These are phyloP conservation scores for Phyllopteryx taeniolatus DNA, from an alignment of 2,113 vertebrate genomes.

Conservation along the genomic window DNA sequence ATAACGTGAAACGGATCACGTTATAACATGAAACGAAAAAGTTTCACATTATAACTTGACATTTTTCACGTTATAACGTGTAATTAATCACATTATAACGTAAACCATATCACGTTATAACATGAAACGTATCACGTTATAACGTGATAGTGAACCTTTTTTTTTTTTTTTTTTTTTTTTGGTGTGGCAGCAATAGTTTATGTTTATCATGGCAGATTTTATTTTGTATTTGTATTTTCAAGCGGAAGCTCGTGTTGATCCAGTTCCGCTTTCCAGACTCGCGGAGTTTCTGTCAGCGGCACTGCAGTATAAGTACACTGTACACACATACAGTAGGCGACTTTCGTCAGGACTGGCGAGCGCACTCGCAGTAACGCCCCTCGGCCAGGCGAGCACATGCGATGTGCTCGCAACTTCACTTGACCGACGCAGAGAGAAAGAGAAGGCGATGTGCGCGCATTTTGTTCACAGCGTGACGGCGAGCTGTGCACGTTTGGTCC, in stretches of 20 bases:
- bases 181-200: too few species aligned
- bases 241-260: background rate
- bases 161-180: too few species aligned
- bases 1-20: too few species aligned
- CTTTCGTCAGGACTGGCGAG: background rate
- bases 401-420: background rate
- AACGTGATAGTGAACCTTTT: too few species aligned
- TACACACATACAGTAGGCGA: background rate
- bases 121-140: too few species aligned
- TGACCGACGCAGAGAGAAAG: background rate
- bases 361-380: background rate
- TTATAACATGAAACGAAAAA: too few species aligned
- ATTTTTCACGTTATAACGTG: too few species aligned
- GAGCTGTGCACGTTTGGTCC: conserved; percentile 28
- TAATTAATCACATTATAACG: too few species aligned
- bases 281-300: background rate
- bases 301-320: background rate
- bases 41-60: too few species aligned
- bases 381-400: background rate
- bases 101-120: too few species aligned
- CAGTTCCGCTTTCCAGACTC: background rate
- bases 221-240: background rate
- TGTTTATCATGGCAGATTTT: background rate
- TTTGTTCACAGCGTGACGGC: background rate
- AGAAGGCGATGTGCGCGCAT: background rate